Percentiles rank a stretch among this genome's conserved stretches.
Conservation (phyloP, 2,888 invertebrate species). For the Sturmia bella region DNA sequence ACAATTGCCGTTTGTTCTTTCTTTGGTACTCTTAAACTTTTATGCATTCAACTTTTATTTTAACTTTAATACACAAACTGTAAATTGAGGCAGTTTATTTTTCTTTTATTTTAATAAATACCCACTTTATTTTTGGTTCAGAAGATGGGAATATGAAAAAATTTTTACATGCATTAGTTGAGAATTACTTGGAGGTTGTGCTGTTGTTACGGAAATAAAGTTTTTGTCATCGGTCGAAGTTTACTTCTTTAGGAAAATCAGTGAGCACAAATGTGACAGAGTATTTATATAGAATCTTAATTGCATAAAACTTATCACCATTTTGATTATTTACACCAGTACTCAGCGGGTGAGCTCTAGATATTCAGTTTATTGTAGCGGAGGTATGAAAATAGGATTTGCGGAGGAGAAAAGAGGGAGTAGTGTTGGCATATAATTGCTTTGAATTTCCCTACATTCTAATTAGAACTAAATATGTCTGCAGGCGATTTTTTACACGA, state of each 20-base stretch:
- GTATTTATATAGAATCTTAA: neutral
- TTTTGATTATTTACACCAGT: no score
- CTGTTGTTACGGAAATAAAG: neutral
- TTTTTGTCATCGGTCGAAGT: slow-evolving; percentile 18
- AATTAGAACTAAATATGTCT: no score
- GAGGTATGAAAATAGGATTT: no score
- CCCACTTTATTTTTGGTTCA: slow-evolving; percentile 43
- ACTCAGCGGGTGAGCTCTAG: no score
- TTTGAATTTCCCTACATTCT: no score
- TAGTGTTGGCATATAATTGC: no score
- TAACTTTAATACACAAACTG: slow-evolving; percentile 25
- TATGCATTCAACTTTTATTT: slow-evolving; percentile 32
- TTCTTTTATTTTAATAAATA: slow-evolving; percentile 35
- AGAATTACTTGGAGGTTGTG: slow-evolving; percentile 44
- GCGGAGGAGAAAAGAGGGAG: no score
- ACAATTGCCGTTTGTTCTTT: slow-evolving; percentile 49
- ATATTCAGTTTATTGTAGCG: no score
- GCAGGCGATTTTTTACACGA: no score
- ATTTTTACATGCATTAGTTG: slow-evolving; percentile 50
- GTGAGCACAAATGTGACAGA: neutral
- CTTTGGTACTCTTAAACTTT: slow-evolving; percentile 10
- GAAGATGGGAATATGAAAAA: slow-evolving; percentile 40
- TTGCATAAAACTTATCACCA: no score
- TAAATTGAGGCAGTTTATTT: slow-evolving; percentile 41
- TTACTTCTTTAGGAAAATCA: neutral